phyloP scores from a whole-genome alignment of 2,797 vertebrate genomes.

The Delichon dasypus region DNA sequence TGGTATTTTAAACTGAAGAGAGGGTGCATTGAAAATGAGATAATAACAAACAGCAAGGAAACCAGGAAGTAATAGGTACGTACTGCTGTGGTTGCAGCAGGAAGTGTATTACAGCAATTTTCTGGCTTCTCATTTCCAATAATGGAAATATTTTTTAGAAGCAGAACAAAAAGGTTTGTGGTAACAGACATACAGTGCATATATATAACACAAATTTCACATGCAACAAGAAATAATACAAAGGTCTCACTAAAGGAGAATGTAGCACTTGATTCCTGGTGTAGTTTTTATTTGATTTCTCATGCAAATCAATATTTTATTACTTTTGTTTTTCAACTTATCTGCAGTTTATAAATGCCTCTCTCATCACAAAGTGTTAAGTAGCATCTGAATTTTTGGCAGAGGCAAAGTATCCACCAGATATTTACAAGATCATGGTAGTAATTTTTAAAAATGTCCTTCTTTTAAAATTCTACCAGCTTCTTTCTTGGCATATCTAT shows the following conservation, averaged over 20 bases:
- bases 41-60: not conserved
- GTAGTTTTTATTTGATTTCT: not conserved
- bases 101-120: not conserved
- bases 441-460: not conserved
- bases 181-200: not conserved
- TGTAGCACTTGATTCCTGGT: not conserved
- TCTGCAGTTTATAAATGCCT: not conserved
- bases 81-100: not conserved
- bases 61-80: not conserved
- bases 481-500: not conserved
- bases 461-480: not conserved
- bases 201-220: not conserved
- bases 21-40: not conserved
- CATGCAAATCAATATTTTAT: not conserved
- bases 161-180: not conserved
- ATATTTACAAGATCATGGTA: not conserved
- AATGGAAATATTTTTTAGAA: not conserved
- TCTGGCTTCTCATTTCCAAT: not conserved
- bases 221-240: not conserved
- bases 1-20: not conserved
- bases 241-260: not conserved
- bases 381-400: not conserved
- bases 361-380: not conserved
- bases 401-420: not conserved
- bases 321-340: not conserved